A percentile compares a stretch with the other conserved stretches of the same genome.
Conservation (phyloP, 2,113 vertebrate genomes). For the Leptocoma aspasia region DNA sequence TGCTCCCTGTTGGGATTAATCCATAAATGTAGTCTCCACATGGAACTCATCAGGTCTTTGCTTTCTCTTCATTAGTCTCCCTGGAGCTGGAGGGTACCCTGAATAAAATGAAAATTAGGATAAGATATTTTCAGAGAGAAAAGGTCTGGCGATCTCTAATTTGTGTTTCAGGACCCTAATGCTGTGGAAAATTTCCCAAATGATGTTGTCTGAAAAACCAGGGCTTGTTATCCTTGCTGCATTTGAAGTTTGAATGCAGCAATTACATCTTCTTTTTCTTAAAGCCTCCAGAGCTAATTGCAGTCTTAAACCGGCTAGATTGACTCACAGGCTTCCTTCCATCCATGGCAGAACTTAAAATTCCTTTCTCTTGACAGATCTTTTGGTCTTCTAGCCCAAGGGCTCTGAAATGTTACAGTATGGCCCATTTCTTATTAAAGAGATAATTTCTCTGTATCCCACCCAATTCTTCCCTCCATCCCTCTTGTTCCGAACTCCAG, state of each 20-base stretch:
- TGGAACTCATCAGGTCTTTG: conserved; percentile 65
- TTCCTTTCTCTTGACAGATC: conserved; percentile 38
- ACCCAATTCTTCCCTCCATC: not conserved
- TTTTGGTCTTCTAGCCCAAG: conserved; percentile 46
- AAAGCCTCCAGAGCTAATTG: conserved; percentile 29
- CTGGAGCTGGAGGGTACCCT: conserved; percentile 43
- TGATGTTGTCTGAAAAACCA: conserved; percentile 22
- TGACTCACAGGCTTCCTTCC: not conserved
- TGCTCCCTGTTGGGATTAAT: conserved; percentile 74
- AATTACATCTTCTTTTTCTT: conserved; percentile 13
- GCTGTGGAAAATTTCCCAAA: conserved; percentile 11
- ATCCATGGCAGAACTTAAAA: not conserved
- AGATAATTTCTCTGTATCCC: not conserved
- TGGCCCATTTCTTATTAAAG: conserved; percentile 6
- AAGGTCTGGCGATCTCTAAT: not conserved
- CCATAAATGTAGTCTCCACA: conserved; percentile 67
- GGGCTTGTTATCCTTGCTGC: not conserved
- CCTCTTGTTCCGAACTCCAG: not conserved
- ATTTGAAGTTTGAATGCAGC: not conserved
- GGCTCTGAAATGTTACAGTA: conserved; percentile 15
- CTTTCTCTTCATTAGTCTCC: conserved; percentile 66
- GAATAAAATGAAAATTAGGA: conserved; percentile 62
- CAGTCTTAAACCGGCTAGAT: not conserved
- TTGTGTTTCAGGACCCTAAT: conserved; percentile 18
- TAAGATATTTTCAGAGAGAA: conserved; percentile 54